Percentiles rank a stretch among this genome's conserved stretches.
phyloP scores from a whole-genome alignment of 2,888 invertebrate species.

The Rhodophaea formosa region DNA sequence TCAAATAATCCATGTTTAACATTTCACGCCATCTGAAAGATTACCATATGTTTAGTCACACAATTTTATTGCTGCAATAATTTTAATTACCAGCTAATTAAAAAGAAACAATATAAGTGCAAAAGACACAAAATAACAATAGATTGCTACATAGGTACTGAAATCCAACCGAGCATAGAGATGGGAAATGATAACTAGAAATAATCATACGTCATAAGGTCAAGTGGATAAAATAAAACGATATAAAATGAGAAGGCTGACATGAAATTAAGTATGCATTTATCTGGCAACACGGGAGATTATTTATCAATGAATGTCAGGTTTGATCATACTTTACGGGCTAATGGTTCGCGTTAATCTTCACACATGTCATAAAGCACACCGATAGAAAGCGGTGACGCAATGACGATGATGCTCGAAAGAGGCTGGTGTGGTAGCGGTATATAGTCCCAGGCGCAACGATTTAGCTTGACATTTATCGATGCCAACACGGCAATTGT shows the following conservation, averaged over 20 bases:
- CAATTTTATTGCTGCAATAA: slow-evolving; percentile 5
- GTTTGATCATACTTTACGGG: slow-evolving; percentile 33
- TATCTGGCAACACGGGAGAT: slow-evolving; percentile 36
- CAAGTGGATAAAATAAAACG: background rate
- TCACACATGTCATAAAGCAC: slow-evolving; percentile 36
- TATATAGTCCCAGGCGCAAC: slow-evolving; percentile 3
- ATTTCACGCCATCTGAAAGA: slow-evolving; percentile 69
- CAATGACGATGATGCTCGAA: slow-evolving; percentile 46
- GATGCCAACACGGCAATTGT: background rate
- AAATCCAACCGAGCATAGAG: background rate
- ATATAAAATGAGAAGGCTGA: slow-evolving; percentile 24
- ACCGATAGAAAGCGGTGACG: slow-evolving; percentile 61
- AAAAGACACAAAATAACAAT: slow-evolving; percentile 7
- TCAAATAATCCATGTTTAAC: slow-evolving; percentile 62
- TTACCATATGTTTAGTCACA: background rate
- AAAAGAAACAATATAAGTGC: background rate
- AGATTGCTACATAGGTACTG: slow-evolving; percentile 8
- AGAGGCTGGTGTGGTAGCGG: slow-evolving; percentile 20
- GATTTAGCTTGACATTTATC: background rate
- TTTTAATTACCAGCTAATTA: slow-evolving; percentile 13
- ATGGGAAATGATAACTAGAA: background rate
- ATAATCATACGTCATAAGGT: slow-evolving; percentile 6
- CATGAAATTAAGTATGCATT: slow-evolving; percentile 38
- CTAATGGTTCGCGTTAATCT: slow-evolving; percentile 60
- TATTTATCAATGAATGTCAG: slow-evolving; percentile 38